phyloP scores from a whole-genome alignment of 2,888 invertebrate species.

The Lingula anatina region DNA sequence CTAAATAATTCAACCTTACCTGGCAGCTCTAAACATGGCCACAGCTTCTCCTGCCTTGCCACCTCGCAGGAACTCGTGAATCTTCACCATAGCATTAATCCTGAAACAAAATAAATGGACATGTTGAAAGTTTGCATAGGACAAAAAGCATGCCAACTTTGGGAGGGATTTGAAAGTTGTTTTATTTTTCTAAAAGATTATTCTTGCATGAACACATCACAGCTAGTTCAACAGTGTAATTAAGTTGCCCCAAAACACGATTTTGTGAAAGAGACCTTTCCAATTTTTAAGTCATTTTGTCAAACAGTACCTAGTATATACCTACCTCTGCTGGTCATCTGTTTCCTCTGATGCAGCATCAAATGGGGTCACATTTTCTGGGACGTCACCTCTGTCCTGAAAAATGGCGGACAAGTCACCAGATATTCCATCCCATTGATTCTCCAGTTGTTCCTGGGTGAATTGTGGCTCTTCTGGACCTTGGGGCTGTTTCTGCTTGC shows the following conservation, averaged over 20 bases:
- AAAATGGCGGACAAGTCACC: slow-evolving; percentile 51
- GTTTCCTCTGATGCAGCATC: slow-evolving; percentile 72
- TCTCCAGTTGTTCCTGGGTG: slow-evolving; percentile 43
- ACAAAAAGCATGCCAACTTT: no score
- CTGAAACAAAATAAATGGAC: slow-evolving; percentile 60
- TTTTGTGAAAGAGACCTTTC: no score
- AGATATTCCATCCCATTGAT: slow-evolving; percentile 51
- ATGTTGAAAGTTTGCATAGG: no score
- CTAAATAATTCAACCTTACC: slow-evolving; percentile 50
- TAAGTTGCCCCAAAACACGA: no score
- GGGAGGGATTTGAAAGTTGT: no score
- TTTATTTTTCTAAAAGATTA: no score
- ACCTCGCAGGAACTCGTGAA: slow-evolving; percentile 70
- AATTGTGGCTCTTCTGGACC: no score
- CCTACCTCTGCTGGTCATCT: slow-evolving; percentile 83
- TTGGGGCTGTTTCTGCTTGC: no score
- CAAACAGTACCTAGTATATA: no score
- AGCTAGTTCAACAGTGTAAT: no score
- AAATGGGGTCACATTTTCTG: slow-evolving; percentile 56
- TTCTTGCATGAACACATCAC: no score
- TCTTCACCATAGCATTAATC: slow-evolving; percentile 78
- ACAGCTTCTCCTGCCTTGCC: slow-evolving; percentile 72
- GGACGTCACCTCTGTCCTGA: slow-evolving; percentile 53
- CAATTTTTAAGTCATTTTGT: no score
- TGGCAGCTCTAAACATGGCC: slow-evolving; percentile 73